Evolutionary conservation across 2,113 vertebrate species (phyloP), one percentile per base, ranked within the genome.

Genomic region (Rhipidura dahli): DNA sequence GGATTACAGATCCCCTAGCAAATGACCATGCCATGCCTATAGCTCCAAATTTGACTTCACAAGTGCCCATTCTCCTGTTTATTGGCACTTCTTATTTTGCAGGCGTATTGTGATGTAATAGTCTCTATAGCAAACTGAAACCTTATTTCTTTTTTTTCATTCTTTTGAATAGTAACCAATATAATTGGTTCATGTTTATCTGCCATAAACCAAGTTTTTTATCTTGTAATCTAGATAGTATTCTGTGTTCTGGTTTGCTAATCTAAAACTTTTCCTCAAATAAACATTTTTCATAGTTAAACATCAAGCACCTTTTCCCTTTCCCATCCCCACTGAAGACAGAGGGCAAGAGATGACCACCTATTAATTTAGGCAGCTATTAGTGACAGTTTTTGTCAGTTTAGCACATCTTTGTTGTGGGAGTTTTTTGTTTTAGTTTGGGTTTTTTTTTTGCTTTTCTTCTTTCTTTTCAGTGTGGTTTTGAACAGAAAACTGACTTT

Each of bases 401-500:
- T 96, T 94, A 69, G 69, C 87, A 94, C 73, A n/a, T 82, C 85
- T 83, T 69, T 94, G 44, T 91, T 94, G 61, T 64, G 69, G 23
- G 6, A 3, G 28, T 51, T 33, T 40, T 49, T 64, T 42, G 21
- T 30, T 89, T 59, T 51, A 45, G 18, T 59, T 76, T 64, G 53
- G 39, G 2, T 4, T 4, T 13, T 2, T 27, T 72, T 72, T 40
- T 19, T 7, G 49, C 0, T 10, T n/a, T 26, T 83, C 3, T 15
- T 30, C 6, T 42, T n/a, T 77, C 78, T 70, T 42, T 70, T 1
- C 8, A 40, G 19, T 84, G 76, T 89, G 93, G 93, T 91, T 96
- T 78, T 85, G 83, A 94, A 73, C 68, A 94, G 83, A 94, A 94
- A 95, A 96, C 72, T 85, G 42, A 82, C 85, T 92, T 94, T 92